Evolutionary conservation across 2,888 invertebrate genomes (phyloP).

Genomic region (Timandra comae): DNA sequence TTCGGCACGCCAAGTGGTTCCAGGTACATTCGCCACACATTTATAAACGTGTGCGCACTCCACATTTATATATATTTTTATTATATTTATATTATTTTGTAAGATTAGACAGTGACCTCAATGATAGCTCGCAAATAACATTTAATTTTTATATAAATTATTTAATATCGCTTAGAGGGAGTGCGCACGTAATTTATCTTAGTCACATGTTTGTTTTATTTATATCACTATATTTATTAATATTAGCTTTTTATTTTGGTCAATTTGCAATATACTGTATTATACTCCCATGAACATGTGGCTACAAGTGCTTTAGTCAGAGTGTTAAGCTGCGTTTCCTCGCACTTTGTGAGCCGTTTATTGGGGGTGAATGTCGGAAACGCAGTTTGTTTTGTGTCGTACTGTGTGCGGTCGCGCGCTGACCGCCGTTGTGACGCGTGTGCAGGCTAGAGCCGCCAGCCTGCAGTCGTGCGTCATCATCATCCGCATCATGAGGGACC

Average conservation of each 20-base stretch:
- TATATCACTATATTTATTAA: slow-evolving; percentile 18
- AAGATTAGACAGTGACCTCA: not conserved
- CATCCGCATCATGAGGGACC: slow-evolving; percentile 95
- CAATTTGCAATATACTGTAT: slow-evolving; percentile 21
- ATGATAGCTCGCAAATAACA: not conserved
- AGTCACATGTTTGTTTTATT: slow-evolving; percentile 72
- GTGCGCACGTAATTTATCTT: slow-evolving; percentile 64
- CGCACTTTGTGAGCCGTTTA: slow-evolving; percentile 52
- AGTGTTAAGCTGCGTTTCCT: slow-evolving; percentile 65
- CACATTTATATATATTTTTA: slow-evolving; percentile 15
- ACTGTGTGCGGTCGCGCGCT: slow-evolving; percentile 7
- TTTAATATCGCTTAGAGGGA: slow-evolving; percentile 31
- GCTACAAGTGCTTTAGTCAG: slow-evolving; percentile 63
- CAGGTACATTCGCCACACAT: slow-evolving; percentile 86
- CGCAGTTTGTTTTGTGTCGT: slow-evolving; percentile 47
- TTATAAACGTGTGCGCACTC: slow-evolving; percentile 60
- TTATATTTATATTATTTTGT: slow-evolving; percentile 1
- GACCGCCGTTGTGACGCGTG: slow-evolving; percentile 19
- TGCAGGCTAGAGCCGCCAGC: slow-evolving; percentile 95
- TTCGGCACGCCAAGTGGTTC: slow-evolving; percentile 99
- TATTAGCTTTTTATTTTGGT: slow-evolving; percentile 32
- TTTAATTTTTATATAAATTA: slow-evolving; percentile 3
- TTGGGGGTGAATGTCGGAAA: slow-evolving; percentile 49
- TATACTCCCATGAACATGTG: slow-evolving; percentile 68
- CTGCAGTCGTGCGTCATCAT: slow-evolving; percentile 97